phyloP scores from a whole-genome alignment of 2,113 vertebrate genomes.

The Notechis scutatus region DNA sequence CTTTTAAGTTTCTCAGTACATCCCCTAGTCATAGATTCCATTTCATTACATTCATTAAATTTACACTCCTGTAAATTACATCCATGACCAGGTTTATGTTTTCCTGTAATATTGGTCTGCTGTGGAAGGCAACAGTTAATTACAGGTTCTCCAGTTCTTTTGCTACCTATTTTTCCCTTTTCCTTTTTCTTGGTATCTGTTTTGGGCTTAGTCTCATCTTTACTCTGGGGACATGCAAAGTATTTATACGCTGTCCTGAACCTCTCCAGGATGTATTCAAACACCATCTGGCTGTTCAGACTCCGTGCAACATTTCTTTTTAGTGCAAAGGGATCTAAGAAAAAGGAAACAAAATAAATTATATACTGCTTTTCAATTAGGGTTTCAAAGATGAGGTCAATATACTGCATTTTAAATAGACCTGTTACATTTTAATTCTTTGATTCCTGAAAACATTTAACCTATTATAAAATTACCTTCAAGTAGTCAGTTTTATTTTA shows the following conservation, averaged over 20 bases:
- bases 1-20: constrained; percentile 48
- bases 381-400: constrained; percentile 6
- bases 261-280: constrained; percentile 96
- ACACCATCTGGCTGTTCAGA: constrained; percentile 98
- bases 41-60: constrained; percentile 57
- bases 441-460: background rate
- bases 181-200: constrained; percentile 72
- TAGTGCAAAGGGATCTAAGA: constrained; percentile 91
- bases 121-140: constrained; percentile 65
- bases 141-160: constrained; percentile 64
- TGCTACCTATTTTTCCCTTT: constrained; percentile 70
- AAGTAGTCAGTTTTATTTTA: background rate
- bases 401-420: background rate
- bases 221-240: constrained; percentile 92
- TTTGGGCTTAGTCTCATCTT: constrained; percentile 70
- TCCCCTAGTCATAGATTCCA: constrained; percentile 61
- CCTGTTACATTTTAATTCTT: background rate
- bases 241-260: constrained; percentile 94
- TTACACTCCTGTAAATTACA: constrained; percentile 51
- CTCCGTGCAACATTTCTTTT: constrained; percentile 98
- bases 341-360: constrained; percentile 47
- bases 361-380: constrained; percentile 39
- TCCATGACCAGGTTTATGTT: constrained; percentile 43
- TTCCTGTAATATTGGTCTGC: constrained; percentile 58
- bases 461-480: background rate